Conservation (phyloP, 1,140 invertebrate species). For the Colletes gigas region DNA sequence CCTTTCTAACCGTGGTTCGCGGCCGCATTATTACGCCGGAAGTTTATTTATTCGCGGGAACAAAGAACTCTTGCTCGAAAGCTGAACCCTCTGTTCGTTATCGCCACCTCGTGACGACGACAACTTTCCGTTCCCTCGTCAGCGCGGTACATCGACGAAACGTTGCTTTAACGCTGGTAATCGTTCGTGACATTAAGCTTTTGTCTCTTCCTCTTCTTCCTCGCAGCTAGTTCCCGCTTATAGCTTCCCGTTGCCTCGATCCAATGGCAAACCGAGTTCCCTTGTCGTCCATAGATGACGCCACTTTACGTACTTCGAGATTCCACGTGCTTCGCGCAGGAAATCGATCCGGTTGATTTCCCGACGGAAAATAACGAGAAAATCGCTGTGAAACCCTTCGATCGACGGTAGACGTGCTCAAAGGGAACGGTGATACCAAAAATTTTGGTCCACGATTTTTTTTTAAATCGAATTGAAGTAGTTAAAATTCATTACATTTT, state of each 20-base stretch:
- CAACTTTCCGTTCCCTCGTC: neutral
- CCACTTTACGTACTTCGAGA: slow-evolving; percentile 2
- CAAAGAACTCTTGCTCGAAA: neutral
- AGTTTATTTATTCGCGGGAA: slow-evolving; percentile 11
- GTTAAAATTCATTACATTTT: no score
- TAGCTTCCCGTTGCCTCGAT: neutral
- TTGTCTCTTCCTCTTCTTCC: neutral
- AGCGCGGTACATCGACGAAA: neutral
- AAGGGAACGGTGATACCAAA: no score
- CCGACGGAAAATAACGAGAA: no score
- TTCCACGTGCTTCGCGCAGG: neutral
- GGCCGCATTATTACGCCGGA: neutral
- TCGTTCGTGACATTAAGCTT: slow-evolving; percentile 25
- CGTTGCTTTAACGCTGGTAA: neutral
- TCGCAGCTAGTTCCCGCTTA: neutral
- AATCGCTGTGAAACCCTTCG: no score
- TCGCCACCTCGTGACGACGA: neutral
- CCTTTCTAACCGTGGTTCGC: no score
- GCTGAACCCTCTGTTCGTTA: slow-evolving; percentile 14
- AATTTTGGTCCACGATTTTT: no score
- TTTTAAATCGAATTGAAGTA: no score
- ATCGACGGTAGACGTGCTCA: no score
- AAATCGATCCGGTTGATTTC: neutral
- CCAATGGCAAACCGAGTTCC: neutral
- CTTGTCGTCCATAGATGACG: neutral